Evolutionary conservation across 1,140 invertebrate species (phyloP), one percentile per base, ranked within the genome.

Genomic region (Caenorhabditis brenneri): DNA sequence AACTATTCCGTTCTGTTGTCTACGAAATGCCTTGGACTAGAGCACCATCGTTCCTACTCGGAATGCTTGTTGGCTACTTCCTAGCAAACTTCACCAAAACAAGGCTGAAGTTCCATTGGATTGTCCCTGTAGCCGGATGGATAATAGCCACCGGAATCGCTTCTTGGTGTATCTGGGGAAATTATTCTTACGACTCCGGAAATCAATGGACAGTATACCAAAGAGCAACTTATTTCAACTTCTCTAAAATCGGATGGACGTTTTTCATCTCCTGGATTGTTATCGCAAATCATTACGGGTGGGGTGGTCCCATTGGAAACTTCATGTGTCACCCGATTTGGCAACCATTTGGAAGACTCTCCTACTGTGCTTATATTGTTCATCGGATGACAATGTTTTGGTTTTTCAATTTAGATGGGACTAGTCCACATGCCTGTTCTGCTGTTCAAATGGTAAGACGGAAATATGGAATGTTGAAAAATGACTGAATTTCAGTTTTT

Each of bases 341-440:
- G 80, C 80, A 81, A 27, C 80, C 80, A 39, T 69, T 81, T 42
- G 80, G 80, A 10, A 48, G 80, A 22, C 53, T 81, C 19, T 81
- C 80, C 12, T 81, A 81, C 46, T 81, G 42, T 42, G 80, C 80
- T 22, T 81, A 81, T 24, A 55, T 81, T 24, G 80, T 81, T 65
- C 80, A 81, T 81, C 58, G 42, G 9, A 46, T 81, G 31, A 36
- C 33, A 29, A 60, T 81, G 16, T 27, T 22, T 39, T 81, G 55
- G 51, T 81, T 81, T 81, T 55, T 81, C 9, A 81, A 81, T 69
- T 65, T 81, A n/a, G 82, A 51, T 46, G 49, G 39, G 22, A 69
- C 80, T 24, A 78, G 39, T 42, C 69, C 85, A 27, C 79, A 80
- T 48, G 79, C 53, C 19, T 31, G 60, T 46, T 74, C 65, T 19